Evolutionary conservation across 2,113 vertebrate species (phyloP).

Genomic region (Solea senegalensis): DNA sequence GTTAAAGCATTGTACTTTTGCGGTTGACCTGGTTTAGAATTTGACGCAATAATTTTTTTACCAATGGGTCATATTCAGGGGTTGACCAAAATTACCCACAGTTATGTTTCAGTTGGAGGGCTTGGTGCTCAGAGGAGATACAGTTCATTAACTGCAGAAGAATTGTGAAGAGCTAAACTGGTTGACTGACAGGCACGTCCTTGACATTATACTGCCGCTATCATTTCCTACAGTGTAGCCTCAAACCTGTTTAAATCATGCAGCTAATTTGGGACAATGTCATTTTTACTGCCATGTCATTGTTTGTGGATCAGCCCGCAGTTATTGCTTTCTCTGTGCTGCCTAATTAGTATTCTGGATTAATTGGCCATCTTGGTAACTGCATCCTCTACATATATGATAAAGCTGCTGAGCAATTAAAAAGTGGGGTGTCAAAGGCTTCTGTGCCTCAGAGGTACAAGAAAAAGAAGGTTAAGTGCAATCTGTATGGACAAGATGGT

Average conservation of each 20-base stretch:
- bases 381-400: slow-evolving; percentile 75
- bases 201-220: slow-evolving; percentile 59
- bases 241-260: slow-evolving; percentile 55
- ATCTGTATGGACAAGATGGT: background rate
- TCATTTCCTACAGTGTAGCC: slow-evolving; percentile 46
- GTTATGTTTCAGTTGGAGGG: too few relatives aligned
- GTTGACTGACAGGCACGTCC: slow-evolving; percentile 49
- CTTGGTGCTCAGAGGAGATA: background rate
- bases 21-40: too few relatives aligned
- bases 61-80: too few relatives aligned
- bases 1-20: too few relatives aligned
- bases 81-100: too few relatives aligned
- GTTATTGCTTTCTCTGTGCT: slow-evolving; percentile 59
- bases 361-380: slow-evolving; percentile 75
- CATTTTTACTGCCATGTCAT: slow-evolving; percentile 61
- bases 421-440: slow-evolving; percentile 47
- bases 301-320: slow-evolving; percentile 64
- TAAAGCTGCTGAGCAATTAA: slow-evolving; percentile 68
- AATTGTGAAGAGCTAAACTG: slow-evolving; percentile 55
- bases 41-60: too few relatives aligned
- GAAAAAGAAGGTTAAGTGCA: slow-evolving; percentile 8
- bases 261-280: slow-evolving; percentile 55
- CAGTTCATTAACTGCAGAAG: slow-evolving; percentile 45
- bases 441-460: background rate
- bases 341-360: slow-evolving; percentile 69